Conservation (phyloP, 2,113 vertebrate species). For the Oreochromis spilurus region DNA sequence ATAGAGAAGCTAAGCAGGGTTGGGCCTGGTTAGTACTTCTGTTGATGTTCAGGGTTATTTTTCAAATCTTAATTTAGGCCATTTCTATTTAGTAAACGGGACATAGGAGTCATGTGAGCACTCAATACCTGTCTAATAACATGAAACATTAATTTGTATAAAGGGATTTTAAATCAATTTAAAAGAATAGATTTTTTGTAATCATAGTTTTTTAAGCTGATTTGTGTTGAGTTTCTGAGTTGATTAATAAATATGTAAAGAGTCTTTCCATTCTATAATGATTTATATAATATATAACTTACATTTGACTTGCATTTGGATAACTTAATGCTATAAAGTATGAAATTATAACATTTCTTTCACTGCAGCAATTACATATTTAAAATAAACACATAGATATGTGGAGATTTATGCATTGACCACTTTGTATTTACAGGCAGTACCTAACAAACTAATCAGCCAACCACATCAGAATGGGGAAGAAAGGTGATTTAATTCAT, state of each 20-base stretch:
- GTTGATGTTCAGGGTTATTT: not conserved
- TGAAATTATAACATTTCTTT: not conserved
- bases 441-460: fast-evolving
- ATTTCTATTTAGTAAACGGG: not conserved
- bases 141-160: fast-evolving
- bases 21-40: not conserved
- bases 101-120: not conserved
- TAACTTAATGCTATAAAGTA: not conserved
- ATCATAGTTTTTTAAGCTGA: not conserved
- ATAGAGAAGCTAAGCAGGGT: not conserved
- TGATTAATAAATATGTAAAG: not conserved
- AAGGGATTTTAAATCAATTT: not conserved
- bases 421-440: too few species aligned
- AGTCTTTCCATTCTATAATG: not conserved
- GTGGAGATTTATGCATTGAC: not conserved
- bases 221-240: not conserved
- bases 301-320: not conserved
- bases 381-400: not conserved
- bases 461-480: not conserved
- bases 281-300: not conserved
- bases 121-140: not conserved
- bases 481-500: fast-evolving
- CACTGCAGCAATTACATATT: not conserved
- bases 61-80: not conserved
- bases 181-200: not conserved